Base-by-base conservation (phyloP, 2,797 vertebrate genomes). In the Odontamblyopus lacepedii region DNA sequence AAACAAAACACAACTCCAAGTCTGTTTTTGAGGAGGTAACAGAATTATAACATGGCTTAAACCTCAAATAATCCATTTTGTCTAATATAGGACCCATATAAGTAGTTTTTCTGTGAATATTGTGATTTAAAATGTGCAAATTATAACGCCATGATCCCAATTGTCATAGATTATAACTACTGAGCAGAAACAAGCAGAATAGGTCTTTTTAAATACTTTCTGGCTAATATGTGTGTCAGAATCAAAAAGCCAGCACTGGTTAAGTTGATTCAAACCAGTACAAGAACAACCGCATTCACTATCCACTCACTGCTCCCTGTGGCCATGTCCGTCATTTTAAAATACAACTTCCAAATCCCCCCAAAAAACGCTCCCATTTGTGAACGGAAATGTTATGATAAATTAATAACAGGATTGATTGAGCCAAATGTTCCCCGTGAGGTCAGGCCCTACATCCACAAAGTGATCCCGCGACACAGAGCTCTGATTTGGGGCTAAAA, bases 391-490 rank as follows among this genome's bases (percentile, higher is more conserved):
- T 83, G 85, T 86, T 87, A 74, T 89, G 88, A 92, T 91, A 89
- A 89, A 92, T 90, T 89, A 89, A 89, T 83, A 87, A 84, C 78
- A 75, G 73, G 85, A 88, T 83, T 86, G 88, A 92, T 89, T 86
- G 86, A 57, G 88, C 88, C 84, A 91, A 89, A 91, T 87, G 81
- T 88, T 86, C 81, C 80, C 77, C 79, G 71, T 2, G 76, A 81
- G 88, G 67, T 84, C 55, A 63, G 67, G 61, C 71, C 69, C 77
- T 70, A 71, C 71, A 72, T 86, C 78, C 77, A 86, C 50, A 72
- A 74, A 75, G 48, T 70, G 70, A 84, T 85, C 86, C 81, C 81
- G 67, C 67, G 81, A 65, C 78, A 23, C 74, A 38, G 78, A 77
- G 81, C 80, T 81, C 78, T 78, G 76, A 80, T 82, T 84, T 79